These are phyloP conservation scores for Plagiodera versicolora DNA, from an alignment of 2,888 invertebrate species.

Conservation along the genomic window DNA sequence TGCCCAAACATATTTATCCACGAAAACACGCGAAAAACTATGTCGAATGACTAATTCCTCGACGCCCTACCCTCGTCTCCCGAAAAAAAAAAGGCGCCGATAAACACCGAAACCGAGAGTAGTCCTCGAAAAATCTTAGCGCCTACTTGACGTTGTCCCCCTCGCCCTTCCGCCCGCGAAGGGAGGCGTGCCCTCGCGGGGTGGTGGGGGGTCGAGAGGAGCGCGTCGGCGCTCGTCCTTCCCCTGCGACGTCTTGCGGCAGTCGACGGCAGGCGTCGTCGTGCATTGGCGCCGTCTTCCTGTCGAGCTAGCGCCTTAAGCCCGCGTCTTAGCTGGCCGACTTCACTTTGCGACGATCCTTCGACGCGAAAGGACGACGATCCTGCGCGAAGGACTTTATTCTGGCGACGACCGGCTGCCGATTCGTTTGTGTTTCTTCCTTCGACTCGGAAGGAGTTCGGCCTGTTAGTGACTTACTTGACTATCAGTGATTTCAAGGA, in stretches of 20 bases:
- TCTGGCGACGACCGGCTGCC: slow-evolving; percentile 27
- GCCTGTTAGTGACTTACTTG: slow-evolving; percentile 17
- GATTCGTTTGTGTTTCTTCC: slow-evolving; percentile 1
- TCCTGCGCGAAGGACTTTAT: slow-evolving; percentile 12
- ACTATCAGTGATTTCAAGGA: slow-evolving; percentile 20
- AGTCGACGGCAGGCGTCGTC: slow-evolving; percentile 56
- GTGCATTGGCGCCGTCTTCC: slow-evolving; percentile 54
- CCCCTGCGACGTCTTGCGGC: slow-evolving; percentile 55
- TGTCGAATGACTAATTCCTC: no score
- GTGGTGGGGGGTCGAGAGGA: slow-evolving; percentile 41
- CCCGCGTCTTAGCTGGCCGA: slow-evolving; percentile 54
- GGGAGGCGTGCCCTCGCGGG: slow-evolving; percentile 47
- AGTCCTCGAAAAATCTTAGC: slow-evolving; percentile 55
- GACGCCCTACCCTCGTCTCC: no score
- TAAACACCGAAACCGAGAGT: slow-evolving; percentile 42
- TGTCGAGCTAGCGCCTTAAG: slow-evolving; percentile 53
- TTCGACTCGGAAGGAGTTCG: slow-evolving; percentile 13
- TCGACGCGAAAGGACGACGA: slow-evolving; percentile 53
- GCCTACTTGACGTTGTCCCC: slow-evolving; percentile 54
- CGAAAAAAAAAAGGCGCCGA: slow-evolving; percentile 21
- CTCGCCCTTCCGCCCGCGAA: slow-evolving; percentile 52
- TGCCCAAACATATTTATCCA: no score
- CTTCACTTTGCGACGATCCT: slow-evolving; percentile 55
- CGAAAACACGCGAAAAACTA: no score
- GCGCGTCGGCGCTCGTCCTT: slow-evolving; percentile 50